phyloP scores from a whole-genome alignment of 2,888 invertebrate species.

The Lacanobia wlatinum region DNA sequence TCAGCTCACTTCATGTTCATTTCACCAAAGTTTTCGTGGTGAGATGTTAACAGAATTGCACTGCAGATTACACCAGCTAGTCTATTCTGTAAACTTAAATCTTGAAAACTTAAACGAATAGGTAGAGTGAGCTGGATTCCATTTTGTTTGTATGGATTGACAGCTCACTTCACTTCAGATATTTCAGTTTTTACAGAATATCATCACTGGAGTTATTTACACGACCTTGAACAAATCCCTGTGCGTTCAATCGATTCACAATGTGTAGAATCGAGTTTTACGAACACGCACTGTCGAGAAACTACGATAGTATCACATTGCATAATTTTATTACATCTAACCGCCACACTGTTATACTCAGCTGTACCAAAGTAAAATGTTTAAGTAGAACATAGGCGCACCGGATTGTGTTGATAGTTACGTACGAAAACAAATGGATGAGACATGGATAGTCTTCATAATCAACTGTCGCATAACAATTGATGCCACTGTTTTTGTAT shows the following conservation, averaged over 20 bases:
- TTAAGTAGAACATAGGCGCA: constrained; percentile 2
- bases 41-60: no score
- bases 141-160: no score
- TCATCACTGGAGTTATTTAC: no score
- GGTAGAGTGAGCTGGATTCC: no score
- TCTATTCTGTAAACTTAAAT: no score
- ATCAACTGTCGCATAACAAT: constrained; percentile 22
- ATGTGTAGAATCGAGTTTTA: background rate
- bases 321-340: background rate
- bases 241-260: background rate
- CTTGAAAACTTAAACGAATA: no score
- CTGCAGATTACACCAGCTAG: no score
- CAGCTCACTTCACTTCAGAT: no score
- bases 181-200: no score
- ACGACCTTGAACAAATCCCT: no score
- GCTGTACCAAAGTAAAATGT: constrained; percentile 15
- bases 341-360: background rate
- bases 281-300: background rate
- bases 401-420: constrained; percentile 30
- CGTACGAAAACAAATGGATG: constrained; percentile 42
- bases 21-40: no score
- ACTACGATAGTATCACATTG: background rate
- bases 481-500: constrained; percentile 32
- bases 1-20: no score
- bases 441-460: constrained; percentile 6